These are phyloP conservation scores for Leptopilina myrica DNA, from an alignment of 2,888 invertebrate species.

Conservation along the genomic window DNA sequence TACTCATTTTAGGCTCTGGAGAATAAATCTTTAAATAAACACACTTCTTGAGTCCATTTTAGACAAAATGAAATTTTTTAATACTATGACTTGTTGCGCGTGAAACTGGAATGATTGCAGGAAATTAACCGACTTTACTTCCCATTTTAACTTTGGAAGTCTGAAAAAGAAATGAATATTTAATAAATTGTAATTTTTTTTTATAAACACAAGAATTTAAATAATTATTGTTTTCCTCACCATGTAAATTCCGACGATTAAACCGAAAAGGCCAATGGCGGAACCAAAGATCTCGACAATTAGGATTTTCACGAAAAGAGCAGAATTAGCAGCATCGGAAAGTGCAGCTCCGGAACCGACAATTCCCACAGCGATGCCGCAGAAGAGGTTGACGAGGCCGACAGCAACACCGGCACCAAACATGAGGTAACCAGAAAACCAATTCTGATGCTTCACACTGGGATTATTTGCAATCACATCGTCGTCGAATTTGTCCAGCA, in stretches of 20 bases:
- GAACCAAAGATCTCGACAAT: conserved; percentile 99
- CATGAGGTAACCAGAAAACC: conserved; percentile 94
- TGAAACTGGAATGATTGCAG: conserved; percentile 24
- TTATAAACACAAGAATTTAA: conserved; percentile 32
- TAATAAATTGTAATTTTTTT: background rate
- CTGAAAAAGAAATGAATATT: conserved; percentile 57
- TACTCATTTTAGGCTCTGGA: background rate
- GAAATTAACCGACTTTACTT: conserved; percentile 76
- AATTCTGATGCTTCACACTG: conserved; percentile 82
- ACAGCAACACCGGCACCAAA: conserved; percentile 97
- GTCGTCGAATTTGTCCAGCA: conserved; percentile 79
- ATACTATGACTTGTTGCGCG: conserved; percentile 39
- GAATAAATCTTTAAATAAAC: conserved; percentile 18
- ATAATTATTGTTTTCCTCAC: conserved; percentile 70
- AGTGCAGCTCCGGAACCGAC: conserved; percentile 99
- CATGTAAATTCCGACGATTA: conserved; percentile 98
- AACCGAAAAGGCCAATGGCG: conserved; percentile 98
- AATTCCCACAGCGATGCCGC: conserved; percentile 97
- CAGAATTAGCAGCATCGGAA: conserved; percentile 97
- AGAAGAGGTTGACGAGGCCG: conserved; percentile 96
- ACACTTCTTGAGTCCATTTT: conserved; percentile 20
- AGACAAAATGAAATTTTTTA: conserved; percentile 14
- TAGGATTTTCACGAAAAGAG: conserved; percentile 97
- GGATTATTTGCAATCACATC: conserved; percentile 14
- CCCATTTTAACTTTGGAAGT: conserved; percentile 90